Percentiles rank a stretch among this genome's conserved stretches.
Conservation (phyloP, 2,888 invertebrate genomes). For the Pegoplata infirma region DNA sequence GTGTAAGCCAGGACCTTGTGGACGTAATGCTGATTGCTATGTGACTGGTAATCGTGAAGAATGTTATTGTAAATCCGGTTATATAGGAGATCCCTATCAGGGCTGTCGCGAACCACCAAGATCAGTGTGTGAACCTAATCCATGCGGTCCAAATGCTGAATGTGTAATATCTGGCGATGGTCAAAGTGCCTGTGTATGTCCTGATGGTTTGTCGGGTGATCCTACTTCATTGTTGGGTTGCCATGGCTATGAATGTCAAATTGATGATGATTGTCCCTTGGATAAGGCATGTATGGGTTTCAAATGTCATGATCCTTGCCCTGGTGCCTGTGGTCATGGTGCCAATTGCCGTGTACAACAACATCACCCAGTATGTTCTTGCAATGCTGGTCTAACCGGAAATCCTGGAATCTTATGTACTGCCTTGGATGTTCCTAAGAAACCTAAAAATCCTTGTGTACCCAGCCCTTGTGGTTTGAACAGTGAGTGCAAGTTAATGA, state of each 20-base stretch:
- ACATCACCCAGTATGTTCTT: constrained; percentile 89
- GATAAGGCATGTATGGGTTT: constrained; percentile 89
- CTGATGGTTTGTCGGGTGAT: constrained; percentile 87
- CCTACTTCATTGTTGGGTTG: constrained; percentile 86
- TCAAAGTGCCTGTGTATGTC: constrained; percentile 85
- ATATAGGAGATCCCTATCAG: constrained; percentile 87
- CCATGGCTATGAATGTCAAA: constrained; percentile 88
- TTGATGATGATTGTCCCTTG: constrained; percentile 87
- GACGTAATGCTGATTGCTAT: constrained; percentile 90
- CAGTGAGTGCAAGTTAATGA: constrained; percentile 86
- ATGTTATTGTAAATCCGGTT: constrained; percentile 89
- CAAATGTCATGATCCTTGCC: constrained; percentile 89
- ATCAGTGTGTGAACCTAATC: constrained; percentile 87
- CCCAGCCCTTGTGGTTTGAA: constrained; percentile 89
- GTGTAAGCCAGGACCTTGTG: constrained; percentile 91
- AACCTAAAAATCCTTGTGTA: constrained; percentile 83
- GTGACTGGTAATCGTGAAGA: constrained; percentile 89
- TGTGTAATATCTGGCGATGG: constrained; percentile 85
- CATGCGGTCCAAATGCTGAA: constrained; percentile 88
- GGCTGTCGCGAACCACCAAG: constrained; percentile 85
- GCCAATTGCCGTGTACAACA: constrained; percentile 86
- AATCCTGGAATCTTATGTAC: constrained; percentile 88
- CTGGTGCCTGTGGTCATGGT: constrained; percentile 88
- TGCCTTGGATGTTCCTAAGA: constrained; percentile 79
- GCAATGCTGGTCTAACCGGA: constrained; percentile 85